Evolutionary conservation across 2,888 invertebrate species (phyloP).

Genomic region (Limnephilus marmoratus): DNA sequence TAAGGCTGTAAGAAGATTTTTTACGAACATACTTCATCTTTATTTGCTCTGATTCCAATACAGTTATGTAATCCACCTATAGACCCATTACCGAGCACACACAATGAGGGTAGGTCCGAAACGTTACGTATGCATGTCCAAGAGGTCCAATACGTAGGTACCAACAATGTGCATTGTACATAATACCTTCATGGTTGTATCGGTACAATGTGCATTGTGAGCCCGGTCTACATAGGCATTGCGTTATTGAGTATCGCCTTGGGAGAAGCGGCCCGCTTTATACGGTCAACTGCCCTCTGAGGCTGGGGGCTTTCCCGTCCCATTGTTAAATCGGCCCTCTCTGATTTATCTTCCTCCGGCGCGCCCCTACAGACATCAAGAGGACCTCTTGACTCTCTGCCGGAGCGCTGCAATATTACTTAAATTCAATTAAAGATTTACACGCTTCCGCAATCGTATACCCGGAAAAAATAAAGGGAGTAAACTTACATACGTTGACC

Average conservation of each 20-base stretch:
- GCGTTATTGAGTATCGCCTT: not conserved
- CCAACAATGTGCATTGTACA: not conserved
- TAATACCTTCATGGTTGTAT: not conserved
- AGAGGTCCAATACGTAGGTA: not conserved
- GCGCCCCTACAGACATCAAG: slow-evolving; percentile 22
- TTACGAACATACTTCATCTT: not conserved
- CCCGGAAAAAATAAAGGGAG: not conserved
- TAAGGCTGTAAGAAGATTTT: not conserved
- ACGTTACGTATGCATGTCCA: not conserved
- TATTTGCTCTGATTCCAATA: not conserved
- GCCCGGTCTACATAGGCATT: not conserved
- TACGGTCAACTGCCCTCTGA: slow-evolving; percentile 12
- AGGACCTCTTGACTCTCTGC: not conserved
- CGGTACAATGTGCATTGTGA: not conserved
- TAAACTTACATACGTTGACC: not conserved
- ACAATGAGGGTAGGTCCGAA: slow-evolving; percentile 30
- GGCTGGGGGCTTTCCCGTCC: slow-evolving; percentile 19
- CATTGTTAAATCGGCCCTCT: slow-evolving; percentile 29
- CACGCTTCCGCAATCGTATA: not conserved
- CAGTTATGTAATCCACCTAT: not conserved
- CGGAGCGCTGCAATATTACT: not conserved
- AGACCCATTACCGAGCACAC: not conserved
- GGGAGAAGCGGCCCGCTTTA: slow-evolving; percentile 14
- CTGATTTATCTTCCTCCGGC: slow-evolving; percentile 34
- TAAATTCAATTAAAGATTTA: not conserved